A percentile compares a stretch with the other conserved stretches of the same genome.
phyloP scores from a whole-genome alignment of 2,113 vertebrate genomes.

The Hylia prasina region DNA sequence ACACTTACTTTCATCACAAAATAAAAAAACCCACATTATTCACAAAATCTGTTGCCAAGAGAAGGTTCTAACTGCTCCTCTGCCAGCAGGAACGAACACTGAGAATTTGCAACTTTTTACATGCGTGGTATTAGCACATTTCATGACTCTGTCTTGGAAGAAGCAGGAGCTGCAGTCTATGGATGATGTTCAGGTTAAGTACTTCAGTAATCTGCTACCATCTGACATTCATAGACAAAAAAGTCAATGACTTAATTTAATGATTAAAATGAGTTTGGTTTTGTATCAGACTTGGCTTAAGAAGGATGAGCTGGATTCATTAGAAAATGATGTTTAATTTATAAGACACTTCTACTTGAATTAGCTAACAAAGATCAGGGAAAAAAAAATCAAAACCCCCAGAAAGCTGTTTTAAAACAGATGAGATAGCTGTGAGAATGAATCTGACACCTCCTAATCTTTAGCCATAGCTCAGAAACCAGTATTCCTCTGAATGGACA shows the following conservation, averaged over 20 bases:
- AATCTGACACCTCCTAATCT: not conserved
- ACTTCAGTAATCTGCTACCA: not conserved
- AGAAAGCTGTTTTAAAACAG: not conserved
- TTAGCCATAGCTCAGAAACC: not conserved
- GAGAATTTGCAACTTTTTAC: not conserved
- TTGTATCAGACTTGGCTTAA: not conserved
- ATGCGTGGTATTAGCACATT: not conserved
- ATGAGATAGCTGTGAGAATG: not conserved
- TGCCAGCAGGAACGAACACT: not conserved
- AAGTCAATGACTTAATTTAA: not conserved
- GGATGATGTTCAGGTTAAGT: not conserved
- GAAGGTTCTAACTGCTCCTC: not conserved
- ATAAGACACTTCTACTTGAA: not conserved
- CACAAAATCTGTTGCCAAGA: not conserved
- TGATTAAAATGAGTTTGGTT: not conserved
- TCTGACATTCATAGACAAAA: slow-evolving; percentile 2
- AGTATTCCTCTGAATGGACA: not conserved
- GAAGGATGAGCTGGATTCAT: not conserved
- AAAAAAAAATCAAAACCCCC: not conserved
- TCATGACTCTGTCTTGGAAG: not conserved
- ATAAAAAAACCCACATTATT: not conserved
- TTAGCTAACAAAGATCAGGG: not conserved
- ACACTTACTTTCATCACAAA: not conserved
- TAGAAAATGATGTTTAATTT: slow-evolving; percentile 14
- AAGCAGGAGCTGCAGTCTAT: not conserved